Base-by-base conservation (phyloP, 2,888 invertebrate species). In the Herminia tarsipennalis region DNA sequence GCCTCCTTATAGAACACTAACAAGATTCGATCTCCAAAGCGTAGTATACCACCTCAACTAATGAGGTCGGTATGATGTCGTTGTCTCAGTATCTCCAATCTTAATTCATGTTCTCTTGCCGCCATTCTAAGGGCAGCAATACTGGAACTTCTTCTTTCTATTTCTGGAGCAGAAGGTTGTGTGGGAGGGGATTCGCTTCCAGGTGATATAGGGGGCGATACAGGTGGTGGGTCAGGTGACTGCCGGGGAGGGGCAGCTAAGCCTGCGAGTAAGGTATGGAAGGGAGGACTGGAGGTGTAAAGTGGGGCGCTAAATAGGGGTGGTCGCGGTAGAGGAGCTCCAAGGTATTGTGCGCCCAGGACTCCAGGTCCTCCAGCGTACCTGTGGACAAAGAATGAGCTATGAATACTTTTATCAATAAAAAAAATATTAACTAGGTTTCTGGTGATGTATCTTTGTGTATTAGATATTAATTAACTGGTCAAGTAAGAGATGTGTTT, bases 51-150 rank as follows among this genome's bases (percentile, higher is more conserved):
- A 56, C 78, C 88, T 94, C 94, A 96, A 93, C 96, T 96, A 77
- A 96, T 95, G 70, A 96, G 92, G 83, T 96, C 96, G 0, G 93
- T 92, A 46, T 93, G 93, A 27, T 94, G 95, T 75, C 95, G 94
- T 72, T 96, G 96, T 39, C 97, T 93, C 40, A 97, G 79, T 93
- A 96, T 94, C 82, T 97, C 97, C 67, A 97, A 88, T 76, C 96
- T 94, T 33, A 97, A 86, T 81, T 98, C 97, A 78, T 98, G 97
- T 79, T 98, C 98, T 37, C 98, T 93, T 0, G 98, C 98, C 65
- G 97, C 97, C 69, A 97, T 93, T 59, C 98, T 92, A 24, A 98
- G 87, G 0, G 96, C 95, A 0, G 97, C 97, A 66, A 98, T 98
- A 73, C 97, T 97, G 18, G 96, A 96, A 66, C 96, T 96, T 66